Base-by-base conservation (phyloP, 2,888 invertebrate species). In the Harpalus rubripes region DNA sequence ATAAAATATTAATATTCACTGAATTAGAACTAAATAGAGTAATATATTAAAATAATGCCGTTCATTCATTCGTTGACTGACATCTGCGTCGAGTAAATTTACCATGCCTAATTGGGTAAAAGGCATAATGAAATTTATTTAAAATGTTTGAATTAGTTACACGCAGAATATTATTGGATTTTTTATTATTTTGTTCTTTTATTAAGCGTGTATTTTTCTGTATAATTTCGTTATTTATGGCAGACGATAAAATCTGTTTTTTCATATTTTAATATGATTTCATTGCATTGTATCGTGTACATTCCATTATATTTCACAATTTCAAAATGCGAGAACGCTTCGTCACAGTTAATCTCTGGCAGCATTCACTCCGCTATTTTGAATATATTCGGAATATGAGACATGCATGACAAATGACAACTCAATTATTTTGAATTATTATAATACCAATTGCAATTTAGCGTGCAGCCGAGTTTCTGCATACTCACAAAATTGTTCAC, bases 341-440 rank as follows among this genome's bases (percentile, higher is more conserved):
- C 63, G 12, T 63, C 63, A 63, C 63, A 63, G 63, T 63, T 18
- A 63, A 26, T 63, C 22, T 63, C 63, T 63, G 22, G 63, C 61
- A 63, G 61, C 63, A 63, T 63, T 63, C 22, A n/a, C 26, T 63
- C 3, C 26, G 26, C 22, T 18, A 63, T 63, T 63, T 63, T 63
- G 63, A 63, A 63, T 63, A 63, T 63, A 63, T 63, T 63, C 63
- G 63, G 63, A 26, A 15, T 68, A 39, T 68, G 68, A 68, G 32
- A 68, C 39, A 68, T 68, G 68, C 68, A 39, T 68, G 68, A 68
- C 68, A 68, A 68, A 68, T 68, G 68, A 68, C 68, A 68, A 68
- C 32, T 68, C 68, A 68, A 68, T 68, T 63, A 63, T 63, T 22
- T 63, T 63, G 63, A 63, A 63, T 63, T 68, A 68, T 68, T 68